Base-by-base conservation (phyloP, 2,888 invertebrate species). In the Venusia cambrica region DNA sequence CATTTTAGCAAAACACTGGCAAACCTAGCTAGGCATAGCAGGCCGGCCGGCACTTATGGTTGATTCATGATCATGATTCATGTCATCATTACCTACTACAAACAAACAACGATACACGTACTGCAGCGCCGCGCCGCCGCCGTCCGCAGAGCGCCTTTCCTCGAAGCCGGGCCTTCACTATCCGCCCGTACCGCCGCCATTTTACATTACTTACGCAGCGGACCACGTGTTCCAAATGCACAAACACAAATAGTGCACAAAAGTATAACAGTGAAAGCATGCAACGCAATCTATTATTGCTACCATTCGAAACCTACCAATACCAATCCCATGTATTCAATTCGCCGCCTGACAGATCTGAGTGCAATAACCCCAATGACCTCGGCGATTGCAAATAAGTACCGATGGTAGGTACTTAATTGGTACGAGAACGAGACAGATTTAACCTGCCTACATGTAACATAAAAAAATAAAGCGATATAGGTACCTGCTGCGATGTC, bases 191-290 rank as follows among this genome's bases (percentile, higher is more conserved):
- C 51, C 60, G 79, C 76, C 81, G 83, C 83, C 84, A 83, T 84
- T 73, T 84, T 84, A 68, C 69, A 73, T 74, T 61, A 71, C n/a
- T n/a, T n/a, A n/a, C n/a, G n/a, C n/a, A n/a, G n/a, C 62, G 50
- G 64, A 79, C 78, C 84, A 84, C 81, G 83, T 83, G 83, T 72
- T 77, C 57, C 5, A n/a, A 62, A 53, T 66, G 66, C 67, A 71
- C 58, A 48, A 4, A 56, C 43, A 40, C 38, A 28, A 38, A 43
- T 22, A 35, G 16, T 10, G 4, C 2, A 18, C 7, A 11, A 18
- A 12, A 27, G n/a, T n/a, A n/a, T 9, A 10, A 11, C 18, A 16
- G 12, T 18, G 10, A 12, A 11, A 12, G 7, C 11, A 12, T n/a
- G n/a, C n/a, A n/a, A n/a, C n/a, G n/a, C n/a, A n/a, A n/a, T n/a